Evolutionary conservation across 1,140 invertebrate genomes (phyloP).

Genomic region (Anastrepha ludens): DNA sequence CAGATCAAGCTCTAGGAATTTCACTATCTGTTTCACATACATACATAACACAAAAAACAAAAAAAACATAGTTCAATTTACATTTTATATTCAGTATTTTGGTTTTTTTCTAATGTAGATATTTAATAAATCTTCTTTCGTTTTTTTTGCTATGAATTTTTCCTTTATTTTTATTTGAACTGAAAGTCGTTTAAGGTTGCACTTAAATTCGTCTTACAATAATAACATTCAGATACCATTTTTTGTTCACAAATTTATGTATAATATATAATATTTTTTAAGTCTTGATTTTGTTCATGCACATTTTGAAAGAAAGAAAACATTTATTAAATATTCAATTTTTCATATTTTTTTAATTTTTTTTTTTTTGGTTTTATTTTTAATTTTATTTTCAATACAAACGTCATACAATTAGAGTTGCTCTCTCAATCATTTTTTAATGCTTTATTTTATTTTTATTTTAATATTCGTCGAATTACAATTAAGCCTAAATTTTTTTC

Average conservation of each 20-base stretch:
- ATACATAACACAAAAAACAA: no score
- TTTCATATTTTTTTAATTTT: background rate
- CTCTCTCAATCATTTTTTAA: constrained; percentile 8
- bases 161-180: background rate
- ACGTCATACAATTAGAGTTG: constrained; percentile 33
- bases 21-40: no score
- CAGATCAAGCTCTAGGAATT: no score
- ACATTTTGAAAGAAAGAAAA: constrained; percentile 36
- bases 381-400: constrained; percentile 4
- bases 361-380: constrained; percentile 10
- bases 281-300: constrained; percentile 44
- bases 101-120: no score
- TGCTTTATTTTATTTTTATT: background rate
- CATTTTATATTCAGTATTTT: no score
- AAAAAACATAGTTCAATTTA: no score
- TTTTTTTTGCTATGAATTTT: background rate
- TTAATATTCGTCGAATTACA: background rate
- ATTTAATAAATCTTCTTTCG: no score
- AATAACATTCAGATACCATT: constrained; percentile 56
- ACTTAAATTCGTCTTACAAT: constrained; percentile 58
- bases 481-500: background rate
- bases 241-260: constrained; percentile 37
- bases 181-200: constrained; percentile 9
- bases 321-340: background rate
- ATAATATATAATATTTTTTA: constrained; percentile 29